Conservation (phyloP, 2,113 vertebrate genomes). For the Podocnemis expansa region DNA sequence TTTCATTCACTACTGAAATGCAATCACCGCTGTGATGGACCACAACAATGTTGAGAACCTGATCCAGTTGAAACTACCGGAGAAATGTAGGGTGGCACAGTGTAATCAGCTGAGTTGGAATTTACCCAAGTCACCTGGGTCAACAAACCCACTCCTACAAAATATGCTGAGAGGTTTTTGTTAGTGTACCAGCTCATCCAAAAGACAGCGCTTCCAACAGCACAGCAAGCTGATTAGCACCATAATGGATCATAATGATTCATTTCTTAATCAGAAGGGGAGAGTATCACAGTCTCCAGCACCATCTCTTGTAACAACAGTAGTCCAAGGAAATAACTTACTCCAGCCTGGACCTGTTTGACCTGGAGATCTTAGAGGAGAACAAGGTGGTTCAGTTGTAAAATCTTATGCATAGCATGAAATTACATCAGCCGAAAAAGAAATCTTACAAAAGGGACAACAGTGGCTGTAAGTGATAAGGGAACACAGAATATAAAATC, state of each 20-base stretch:
- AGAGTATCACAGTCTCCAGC: neutral
- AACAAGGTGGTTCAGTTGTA: neutral
- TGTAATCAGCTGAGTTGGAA: neutral
- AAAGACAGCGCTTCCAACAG: neutral
- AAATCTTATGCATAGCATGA: neutral
- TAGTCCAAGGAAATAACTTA: neutral
- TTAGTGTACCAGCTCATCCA: neutral
- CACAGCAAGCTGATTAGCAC: neutral
- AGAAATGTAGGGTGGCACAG: neutral
- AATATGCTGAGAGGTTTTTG: neutral
- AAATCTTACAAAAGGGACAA: neutral
- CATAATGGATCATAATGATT: neutral
- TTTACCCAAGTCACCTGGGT: neutral
- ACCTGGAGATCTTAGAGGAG: neutral
- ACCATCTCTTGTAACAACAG: neutral
- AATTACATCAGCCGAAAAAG: neutral
- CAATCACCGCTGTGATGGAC: neutral
- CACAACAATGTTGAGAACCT: neutral
- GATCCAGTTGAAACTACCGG: neutral
- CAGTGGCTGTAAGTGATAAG: neutral
- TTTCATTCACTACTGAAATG: neutral
- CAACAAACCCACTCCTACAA: neutral
- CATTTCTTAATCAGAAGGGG: neutral
- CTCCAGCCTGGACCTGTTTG: neutral
- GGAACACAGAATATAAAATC: neutral